Evolutionary conservation across 64 coral and sea anemone genomes (phyloP), one percentile per base, ranked within the genome.

Genomic region (Montipora foliosa): DNA sequence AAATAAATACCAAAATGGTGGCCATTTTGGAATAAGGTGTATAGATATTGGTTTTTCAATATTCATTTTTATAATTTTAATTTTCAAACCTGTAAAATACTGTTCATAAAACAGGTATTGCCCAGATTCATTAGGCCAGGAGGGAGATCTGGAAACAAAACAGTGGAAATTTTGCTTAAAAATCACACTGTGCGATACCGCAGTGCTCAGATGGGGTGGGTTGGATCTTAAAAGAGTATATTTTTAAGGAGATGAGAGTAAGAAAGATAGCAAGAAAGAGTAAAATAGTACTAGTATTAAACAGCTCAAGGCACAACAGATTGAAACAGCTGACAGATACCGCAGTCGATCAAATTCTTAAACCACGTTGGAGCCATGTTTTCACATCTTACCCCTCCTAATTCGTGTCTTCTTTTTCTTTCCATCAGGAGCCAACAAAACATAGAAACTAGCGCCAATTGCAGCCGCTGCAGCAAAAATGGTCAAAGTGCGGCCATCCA

Each of bases 41-140:
- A 6, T 44, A 62, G 9, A n/a, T 55, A 16, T 29, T 16, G 16
- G 53, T 5, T 13, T 5, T 44, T 20, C 19, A 47, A 50, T 13
- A 19, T 49, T 78, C 0, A 45, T 76, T 0, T 45, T 2, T 4
- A 47, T 45, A 76, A 57, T 57, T 14, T 44, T 45, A 2, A 76
- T 45, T 15, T 76, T 46, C 75, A 93, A 66, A 99, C 97, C 97
- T 99, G 97, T 17, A 99, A 88, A 62, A 99, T 87, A 51, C 92
- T 90, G 60, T 99, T 99, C 89, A 99, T 94, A 78, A 96, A 99
- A 46, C 97, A 99, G 10, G 97, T 99, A 46, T 99, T 99, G 1
- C 97, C 97, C 87, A 96, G 91, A 82, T 99, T 99, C 37, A 89
- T 76, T 5, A 99, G 85, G 16, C 97, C 97, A 67, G 84, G 76